Conservation (phyloP, 1,140 invertebrate genomes). For the Nasonia longicornis region DNA sequence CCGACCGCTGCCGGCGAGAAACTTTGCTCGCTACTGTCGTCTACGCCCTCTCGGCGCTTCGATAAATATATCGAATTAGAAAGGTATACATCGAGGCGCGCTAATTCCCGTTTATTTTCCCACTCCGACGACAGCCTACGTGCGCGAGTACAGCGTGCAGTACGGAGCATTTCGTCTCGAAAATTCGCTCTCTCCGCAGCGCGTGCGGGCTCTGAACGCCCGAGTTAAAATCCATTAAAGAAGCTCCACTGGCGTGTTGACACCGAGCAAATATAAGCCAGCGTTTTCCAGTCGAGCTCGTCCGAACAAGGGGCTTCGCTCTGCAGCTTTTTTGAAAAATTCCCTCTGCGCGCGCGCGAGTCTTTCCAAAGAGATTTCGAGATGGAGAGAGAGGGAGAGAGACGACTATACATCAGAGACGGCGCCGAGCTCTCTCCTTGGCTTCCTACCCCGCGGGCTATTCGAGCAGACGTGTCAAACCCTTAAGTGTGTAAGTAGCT, state of each 20-base stretch:
- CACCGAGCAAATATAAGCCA: background rate
- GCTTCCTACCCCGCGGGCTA: slow-evolving; percentile 33
- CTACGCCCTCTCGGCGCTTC: background rate
- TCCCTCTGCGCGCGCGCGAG: background rate
- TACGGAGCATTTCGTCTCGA: background rate
- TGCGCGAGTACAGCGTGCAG: too few species aligned
- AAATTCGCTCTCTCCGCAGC: background rate
- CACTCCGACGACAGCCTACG: background rate
- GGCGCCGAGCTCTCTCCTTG: background rate
- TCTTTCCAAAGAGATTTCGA: slow-evolving; percentile 19
- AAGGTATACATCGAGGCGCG: background rate
- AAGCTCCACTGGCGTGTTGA: background rate
- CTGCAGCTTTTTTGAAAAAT: background rate
- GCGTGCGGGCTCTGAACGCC: background rate
- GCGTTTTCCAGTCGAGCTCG: background rate
- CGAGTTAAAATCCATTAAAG: slow-evolving; percentile 1
- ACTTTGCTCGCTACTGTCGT: background rate
- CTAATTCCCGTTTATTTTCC: background rate
- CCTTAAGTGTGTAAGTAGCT: slow-evolving; percentile 45
- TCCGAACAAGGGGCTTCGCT: background rate
- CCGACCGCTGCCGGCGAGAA: background rate
- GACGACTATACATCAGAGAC: background rate
- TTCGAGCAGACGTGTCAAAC: slow-evolving; percentile 46
- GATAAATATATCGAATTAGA: slow-evolving; percentile 3
- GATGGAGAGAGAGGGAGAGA: background rate